phyloP scores from a whole-genome alignment of 2,113 vertebrate genomes.

The Oceanodroma tethys region DNA sequence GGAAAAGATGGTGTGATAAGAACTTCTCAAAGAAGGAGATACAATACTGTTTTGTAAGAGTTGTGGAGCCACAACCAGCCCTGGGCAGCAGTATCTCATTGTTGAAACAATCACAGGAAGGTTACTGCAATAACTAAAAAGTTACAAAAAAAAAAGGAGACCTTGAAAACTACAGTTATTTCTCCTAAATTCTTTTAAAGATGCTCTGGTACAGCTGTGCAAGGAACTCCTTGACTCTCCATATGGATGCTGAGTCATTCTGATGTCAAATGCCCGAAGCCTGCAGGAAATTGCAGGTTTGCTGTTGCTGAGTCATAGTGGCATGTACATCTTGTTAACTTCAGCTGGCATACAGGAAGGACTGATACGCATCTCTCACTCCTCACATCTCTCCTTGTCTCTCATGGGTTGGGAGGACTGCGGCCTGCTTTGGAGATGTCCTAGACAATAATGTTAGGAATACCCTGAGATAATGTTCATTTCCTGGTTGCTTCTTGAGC shows the following conservation, averaged over 20 bases:
- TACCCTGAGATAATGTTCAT: not conserved
- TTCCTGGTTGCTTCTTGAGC: not conserved
- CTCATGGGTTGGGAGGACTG: not conserved
- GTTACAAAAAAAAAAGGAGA: not conserved
- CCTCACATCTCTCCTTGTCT: not conserved
- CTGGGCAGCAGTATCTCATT: not conserved
- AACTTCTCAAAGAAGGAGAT: not conserved
- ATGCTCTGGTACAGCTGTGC: not conserved
- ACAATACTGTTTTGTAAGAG: not conserved
- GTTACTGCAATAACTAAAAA: not conserved
- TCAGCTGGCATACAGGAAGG: not conserved
- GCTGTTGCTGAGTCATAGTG: slow-evolving; percentile 24
- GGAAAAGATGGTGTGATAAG: not conserved
- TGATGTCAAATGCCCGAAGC: not conserved
- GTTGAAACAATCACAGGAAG: not conserved
- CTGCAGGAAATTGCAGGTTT: slow-evolving; percentile 3
- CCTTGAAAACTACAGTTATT: not conserved
- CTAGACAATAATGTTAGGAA: not conserved
- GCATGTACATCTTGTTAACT: not conserved
- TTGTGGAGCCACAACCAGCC: not conserved
- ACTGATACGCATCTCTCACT: not conserved
- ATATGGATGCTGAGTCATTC: slow-evolving; percentile 32
- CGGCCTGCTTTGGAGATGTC: not conserved
- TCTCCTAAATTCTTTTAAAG: not conserved
- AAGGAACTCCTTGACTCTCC: not conserved